phyloP scores from a whole-genome alignment of 2,113 vertebrate species.

The Leiothrix lutea region DNA sequence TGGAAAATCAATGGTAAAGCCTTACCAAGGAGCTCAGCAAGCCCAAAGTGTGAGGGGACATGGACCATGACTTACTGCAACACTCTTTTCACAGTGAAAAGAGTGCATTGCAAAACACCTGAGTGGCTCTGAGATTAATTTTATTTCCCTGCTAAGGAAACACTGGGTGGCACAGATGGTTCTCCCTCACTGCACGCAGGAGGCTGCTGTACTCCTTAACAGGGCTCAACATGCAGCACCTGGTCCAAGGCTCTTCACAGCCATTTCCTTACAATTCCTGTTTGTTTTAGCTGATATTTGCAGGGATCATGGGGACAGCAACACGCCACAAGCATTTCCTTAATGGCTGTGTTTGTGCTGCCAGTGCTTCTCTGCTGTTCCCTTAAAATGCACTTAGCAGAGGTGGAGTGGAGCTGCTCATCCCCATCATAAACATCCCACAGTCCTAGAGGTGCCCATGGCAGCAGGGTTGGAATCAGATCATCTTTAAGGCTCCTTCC shows the following conservation, averaged over 20 bases:
- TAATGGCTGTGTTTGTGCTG: background rate
- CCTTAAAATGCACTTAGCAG: background rate
- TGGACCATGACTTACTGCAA: background rate
- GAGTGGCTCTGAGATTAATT: background rate
- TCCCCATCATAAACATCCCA: background rate
- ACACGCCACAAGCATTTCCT: background rate
- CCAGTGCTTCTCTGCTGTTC: background rate
- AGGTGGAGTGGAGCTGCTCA: background rate
- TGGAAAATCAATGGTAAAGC: background rate
- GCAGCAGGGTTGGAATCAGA: background rate
- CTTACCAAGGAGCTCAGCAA: background rate
- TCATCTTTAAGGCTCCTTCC: background rate
- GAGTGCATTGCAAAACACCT: background rate
- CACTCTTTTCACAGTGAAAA: background rate
- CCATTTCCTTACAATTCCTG: background rate
- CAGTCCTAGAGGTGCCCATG: accelerated
- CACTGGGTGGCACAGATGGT: background rate
- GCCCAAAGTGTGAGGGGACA: background rate
- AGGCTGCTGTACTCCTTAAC: background rate
- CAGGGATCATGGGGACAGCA: background rate
- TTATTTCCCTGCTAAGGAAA: background rate
- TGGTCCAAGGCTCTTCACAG: background rate
- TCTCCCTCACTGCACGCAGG: background rate
- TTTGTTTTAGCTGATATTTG: background rate
- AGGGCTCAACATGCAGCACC: background rate